Base-by-base conservation (phyloP, 2,113 vertebrate species). In the Leptobrachium ailaonicum region DNA sequence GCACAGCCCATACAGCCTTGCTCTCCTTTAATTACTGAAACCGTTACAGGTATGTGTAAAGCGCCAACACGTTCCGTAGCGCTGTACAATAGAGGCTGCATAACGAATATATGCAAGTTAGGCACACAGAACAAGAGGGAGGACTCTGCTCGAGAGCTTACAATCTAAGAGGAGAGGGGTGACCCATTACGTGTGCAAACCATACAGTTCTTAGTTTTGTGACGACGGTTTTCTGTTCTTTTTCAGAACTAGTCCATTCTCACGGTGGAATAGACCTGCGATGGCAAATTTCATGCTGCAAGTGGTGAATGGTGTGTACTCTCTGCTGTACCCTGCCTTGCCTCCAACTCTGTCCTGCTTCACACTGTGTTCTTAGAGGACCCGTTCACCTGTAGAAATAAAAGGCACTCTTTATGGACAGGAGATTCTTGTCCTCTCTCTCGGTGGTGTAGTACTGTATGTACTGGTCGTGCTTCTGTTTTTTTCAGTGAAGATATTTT, bases 351-450 rank as follows among this genome's bases (percentile, higher is more conserved):
- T 78, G 79, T 84, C 40, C 2, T 14, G n/a, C 32, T 54, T 71
- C 2, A 47, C 56, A 56, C 32, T 41, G 76, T 75, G 75, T 75
- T 13, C 73, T 79, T 75, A 82, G 79, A 85, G 74, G 80, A 42
- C 83, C n/a, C 13, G 82, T 77, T 83, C 82, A 64, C 12, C 32
- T 73, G 62, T 41, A 6, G 6, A 45, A 63, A 40, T 20, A 44
- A 40, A 60, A 58, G 56, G 60, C 63, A 44, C 67, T 75, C 75
- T 66, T 73, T 54, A 8, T 45, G 68, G 56, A 20, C 66, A 56
- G 76, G 66, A 69, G 41, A 6, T 56, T 41, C 10, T 45, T 11
- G 20, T 72, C 12, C 74, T 74, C 82, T 11, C 58, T 44, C 20
- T 32, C 80, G 72, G 82, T 83, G 14, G 66, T 54, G 84, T 81